Evolutionary conservation across 2,797 vertebrate species (phyloP).

Genomic region (Denticeps clupeoides): DNA sequence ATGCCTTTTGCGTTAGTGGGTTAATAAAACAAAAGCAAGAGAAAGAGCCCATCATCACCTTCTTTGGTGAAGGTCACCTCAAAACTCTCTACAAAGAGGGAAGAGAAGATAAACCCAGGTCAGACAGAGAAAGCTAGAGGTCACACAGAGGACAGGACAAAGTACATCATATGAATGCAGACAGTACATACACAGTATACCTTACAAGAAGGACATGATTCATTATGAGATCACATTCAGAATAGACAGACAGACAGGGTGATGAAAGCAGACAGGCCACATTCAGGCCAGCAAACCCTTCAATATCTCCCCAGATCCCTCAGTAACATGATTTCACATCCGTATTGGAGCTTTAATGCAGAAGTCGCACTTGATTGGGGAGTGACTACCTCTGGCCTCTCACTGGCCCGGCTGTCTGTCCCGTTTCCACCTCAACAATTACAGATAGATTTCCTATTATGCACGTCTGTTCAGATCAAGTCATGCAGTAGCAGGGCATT

Average conservation of each 20-base stretch:
- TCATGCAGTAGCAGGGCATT: conserved; percentile 32
- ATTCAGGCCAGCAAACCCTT: too few relatives aligned
- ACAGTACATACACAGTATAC: background rate
- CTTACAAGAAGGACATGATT: too few relatives aligned
- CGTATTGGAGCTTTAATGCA: too few relatives aligned
- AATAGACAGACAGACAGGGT: too few relatives aligned
- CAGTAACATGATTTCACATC: too few relatives aligned
- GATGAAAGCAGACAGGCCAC: too few relatives aligned
- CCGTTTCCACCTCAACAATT: conserved; percentile 42
- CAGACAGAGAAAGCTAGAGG: conserved; percentile 76
- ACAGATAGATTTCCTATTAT: conserved; percentile 46
- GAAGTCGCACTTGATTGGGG: too few relatives aligned
- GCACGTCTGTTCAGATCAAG: conserved; percentile 35
- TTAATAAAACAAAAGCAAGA: conserved; percentile 83
- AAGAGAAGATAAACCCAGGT: conserved; percentile 95
- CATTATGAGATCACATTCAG: too few relatives aligned
- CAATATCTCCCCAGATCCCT: too few relatives aligned
- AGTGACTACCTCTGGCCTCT: conserved; percentile 22
- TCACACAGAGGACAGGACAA: conserved; percentile 38
- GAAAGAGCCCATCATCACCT: conserved; percentile 98
- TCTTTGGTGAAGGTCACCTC: conserved; percentile 99
- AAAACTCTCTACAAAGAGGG: conserved; percentile 98
- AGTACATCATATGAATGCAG: conserved; percentile 23
- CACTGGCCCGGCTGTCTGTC: conserved; percentile 17
- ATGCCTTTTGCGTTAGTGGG: conserved; percentile 96